Evolutionary conservation across 92 coral and sea anemone species (phyloP), one percentile per base, ranked within the genome.

Genomic region (Porites cylindrica): DNA sequence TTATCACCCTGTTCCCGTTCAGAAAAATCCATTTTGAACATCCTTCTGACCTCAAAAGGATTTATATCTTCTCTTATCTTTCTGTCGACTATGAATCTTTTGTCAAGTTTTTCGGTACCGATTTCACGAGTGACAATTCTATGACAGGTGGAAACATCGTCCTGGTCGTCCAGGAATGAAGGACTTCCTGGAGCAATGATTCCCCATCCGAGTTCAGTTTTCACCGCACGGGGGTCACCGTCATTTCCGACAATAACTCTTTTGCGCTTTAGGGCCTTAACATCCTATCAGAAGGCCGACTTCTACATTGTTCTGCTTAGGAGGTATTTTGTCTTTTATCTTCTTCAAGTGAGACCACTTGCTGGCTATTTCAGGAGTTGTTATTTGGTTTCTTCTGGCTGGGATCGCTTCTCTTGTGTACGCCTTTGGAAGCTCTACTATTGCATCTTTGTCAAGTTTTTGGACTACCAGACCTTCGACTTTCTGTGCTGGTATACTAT

Each of bases 151-250:
- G 53, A n/a, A 10, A 53, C 16, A 51, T 78, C 85, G 23, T 76
- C 80, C 43, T 60, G 81, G 47, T 84, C 76, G 6, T 16, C 63
- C 38, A 59, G 59, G 13, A 38, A 10, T 21, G 9, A 70, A 16
- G 80, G 78, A 65, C 23, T 63, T 10, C 82, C 61, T 54, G 92
- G 92, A 12, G 88, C 92, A 19, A 89, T 62, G 43, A 89, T 83
- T 76, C 92, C 92, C 92, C 92, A 89, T 1, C 88, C 74, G 1
- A 89, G 68, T n/a, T 52, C 20, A 21, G 92, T 89, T 75, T 29
- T 59, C 29, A 26, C 29, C 29, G 29, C 29, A 26, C 29, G 1
- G 29, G 29, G 29, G 29, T 26, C 29, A 26, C 29, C 2, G 2
- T 26, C 29, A 26, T 26, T 26, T 26, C 29, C 29, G 29, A 26